These are phyloP conservation scores for Athene noctua DNA, from an alignment of 2,113 vertebrate species.

Conservation along the genomic window DNA sequence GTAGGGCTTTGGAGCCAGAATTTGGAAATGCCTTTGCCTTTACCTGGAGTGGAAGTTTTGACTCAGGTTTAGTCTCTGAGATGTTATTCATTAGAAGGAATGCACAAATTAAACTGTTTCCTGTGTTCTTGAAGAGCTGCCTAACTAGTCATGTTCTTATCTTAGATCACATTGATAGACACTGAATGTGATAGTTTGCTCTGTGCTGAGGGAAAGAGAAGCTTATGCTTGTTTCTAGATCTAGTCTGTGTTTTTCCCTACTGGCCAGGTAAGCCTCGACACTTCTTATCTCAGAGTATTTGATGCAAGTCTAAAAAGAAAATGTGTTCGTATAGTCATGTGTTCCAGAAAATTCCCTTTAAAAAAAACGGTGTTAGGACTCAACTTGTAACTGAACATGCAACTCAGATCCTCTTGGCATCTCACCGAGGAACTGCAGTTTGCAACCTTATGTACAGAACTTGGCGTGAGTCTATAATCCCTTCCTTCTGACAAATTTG, in stretches of 20 bases:
- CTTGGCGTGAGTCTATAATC: not conserved
- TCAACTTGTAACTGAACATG: not conserved
- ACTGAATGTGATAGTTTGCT: not conserved
- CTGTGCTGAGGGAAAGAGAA: not conserved
- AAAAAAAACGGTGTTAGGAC: too few species aligned
- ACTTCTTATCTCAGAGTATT: not conserved
- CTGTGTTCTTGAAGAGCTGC: not conserved
- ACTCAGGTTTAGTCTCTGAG: not conserved
- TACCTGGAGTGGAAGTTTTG: not conserved
- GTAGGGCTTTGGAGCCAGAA: not conserved
- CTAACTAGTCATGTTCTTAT: not conserved
- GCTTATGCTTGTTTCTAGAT: not conserved
- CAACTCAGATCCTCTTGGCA: not conserved
- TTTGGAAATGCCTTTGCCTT: not conserved
- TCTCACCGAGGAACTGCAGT: not conserved
- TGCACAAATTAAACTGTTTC: not conserved
- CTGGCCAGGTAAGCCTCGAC: not conserved
- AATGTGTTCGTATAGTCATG: not conserved
- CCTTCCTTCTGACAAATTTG: not conserved
- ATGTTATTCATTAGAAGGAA: not conserved
- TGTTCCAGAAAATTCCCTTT: too few species aligned
- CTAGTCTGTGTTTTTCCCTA: not conserved
- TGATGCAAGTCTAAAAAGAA: not conserved
- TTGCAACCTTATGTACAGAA: not conserved
- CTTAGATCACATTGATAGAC: not conserved